phyloP scores from a whole-genome alignment of 1,140 invertebrate species.

The Doryteuthis pealeii region DNA sequence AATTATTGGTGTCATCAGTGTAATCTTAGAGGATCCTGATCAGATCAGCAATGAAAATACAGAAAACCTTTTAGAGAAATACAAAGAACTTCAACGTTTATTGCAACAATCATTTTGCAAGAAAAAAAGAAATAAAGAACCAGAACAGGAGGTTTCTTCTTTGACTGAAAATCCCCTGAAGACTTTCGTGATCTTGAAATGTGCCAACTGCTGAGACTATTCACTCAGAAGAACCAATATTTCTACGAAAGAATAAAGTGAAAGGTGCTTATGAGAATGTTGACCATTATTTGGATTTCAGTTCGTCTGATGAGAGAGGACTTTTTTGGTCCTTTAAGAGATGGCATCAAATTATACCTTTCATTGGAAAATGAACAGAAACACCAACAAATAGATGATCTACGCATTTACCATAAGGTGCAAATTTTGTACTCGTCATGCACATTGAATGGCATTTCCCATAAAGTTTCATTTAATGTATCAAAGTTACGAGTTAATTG shows the following conservation, averaged over 20 bases:
- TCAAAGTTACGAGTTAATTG: slow-evolving; percentile 48
- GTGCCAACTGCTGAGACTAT: slow-evolving; percentile 50
- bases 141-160: neutral
- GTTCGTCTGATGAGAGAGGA: slow-evolving; percentile 77
- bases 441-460: slow-evolving; percentile 34
- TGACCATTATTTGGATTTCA: slow-evolving; percentile 77
- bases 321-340: slow-evolving; percentile 58
- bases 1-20: too few species aligned
- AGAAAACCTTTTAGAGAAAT: too few species aligned
- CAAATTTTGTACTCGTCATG: slow-evolving; percentile 43
- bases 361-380: neutral
- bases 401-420: slow-evolving; percentile 42
- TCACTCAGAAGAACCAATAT: slow-evolving; percentile 44
- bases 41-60: too few species aligned
- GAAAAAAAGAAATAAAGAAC: too few species aligned
- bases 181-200: slow-evolving; percentile 51
- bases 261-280: slow-evolving; percentile 67
- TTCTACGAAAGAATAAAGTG: slow-evolving; percentile 67
- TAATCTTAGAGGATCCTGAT: too few species aligned
- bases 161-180: slow-evolving; percentile 41
- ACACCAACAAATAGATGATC: slow-evolving; percentile 25
- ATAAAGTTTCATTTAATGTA: slow-evolving; percentile 49
- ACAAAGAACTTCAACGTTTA: too few species aligned
- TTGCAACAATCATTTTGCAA: too few species aligned
- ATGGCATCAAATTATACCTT: slow-evolving; percentile 51